Evolutionary conservation across 2,797 vertebrate genomes (phyloP), one percentile per base, ranked within the genome.

Genomic region (Thripadectes ignobilis): DNA sequence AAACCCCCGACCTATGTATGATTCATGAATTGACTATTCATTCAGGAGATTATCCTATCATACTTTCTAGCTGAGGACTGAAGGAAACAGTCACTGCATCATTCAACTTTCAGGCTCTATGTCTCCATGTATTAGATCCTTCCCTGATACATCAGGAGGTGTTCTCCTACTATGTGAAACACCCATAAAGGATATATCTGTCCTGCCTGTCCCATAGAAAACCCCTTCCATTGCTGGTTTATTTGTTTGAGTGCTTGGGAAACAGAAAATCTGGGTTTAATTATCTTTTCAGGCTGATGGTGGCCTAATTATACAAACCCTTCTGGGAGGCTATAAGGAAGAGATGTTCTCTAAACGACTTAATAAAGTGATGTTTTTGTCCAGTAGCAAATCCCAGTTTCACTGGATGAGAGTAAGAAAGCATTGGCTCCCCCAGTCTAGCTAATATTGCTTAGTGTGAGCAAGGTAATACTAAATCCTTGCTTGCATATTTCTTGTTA

Each of bases 231-330:
- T 2, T 72, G 38, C 43, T 59, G 5, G 14, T 16, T 78, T 43
- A 54, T 30, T 38, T 18, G 6, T 57, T 83, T 72, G 38, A 62
- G 17, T n/a, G 58, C 26, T 30, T 54, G n/a, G 19, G 45, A 93
- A 92, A 78, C 21, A 84, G 55, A 89, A 91, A 65, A 86, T 46
- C 39, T 65, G 34, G 6, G 46, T 93, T 95, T 93, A 68, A 86
- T 65, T 78, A 63, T 34, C 61, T 65, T 81, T 69, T 77, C 62
- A 78, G 68, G 32, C 5, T 65, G 27, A 58, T 49, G 17, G 38
- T 71, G 43, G 7, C 65, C 61, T 84, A 84, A 81, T 78, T 30
- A 38, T n/a, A 52, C 36, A 41, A 80, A 14, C 17, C 62, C 10
- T 36, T 80, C 34, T 49, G 24, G 75, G 27, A 85, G 32, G 8